Evolutionary conservation across 2,113 vertebrate genomes (phyloP), one percentile per base, ranked within the genome.

Genomic region (Morone chrysops): DNA sequence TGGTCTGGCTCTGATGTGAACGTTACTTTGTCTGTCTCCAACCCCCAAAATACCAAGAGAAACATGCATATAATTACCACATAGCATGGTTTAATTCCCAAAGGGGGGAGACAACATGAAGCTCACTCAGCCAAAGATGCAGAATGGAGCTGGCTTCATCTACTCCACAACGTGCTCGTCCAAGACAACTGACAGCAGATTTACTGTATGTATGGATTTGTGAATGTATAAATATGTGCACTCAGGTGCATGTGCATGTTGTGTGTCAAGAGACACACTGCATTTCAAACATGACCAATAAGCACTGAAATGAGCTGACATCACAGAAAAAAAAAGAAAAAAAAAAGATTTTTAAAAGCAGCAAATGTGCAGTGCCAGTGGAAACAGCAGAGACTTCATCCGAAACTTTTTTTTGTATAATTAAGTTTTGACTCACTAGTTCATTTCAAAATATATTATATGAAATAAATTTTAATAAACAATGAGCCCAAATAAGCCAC

Each of bases 41-140:
- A 87, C 78, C 90, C 81, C 88, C 87, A 86, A 92, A 94, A 94
- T 90, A 88, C 85, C 69, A 57, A 80, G 81, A 88, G 84, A 92
- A 93, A 91, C 90, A 91, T 89, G 87, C 93, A 91, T 91, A 85
- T 80, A 84, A 94, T 92, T 87, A 91, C 84, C 83, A 81, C 81
- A 87, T 81, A 81, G 87, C 89, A 90, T 81, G 87, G 85, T 88
- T 87, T 81, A 45, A 92, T 91, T 88, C 89, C 88, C 89, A 86
- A 84, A 85, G 86, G 73, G 31, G 71, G 70, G 71, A 87, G 57
- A 85, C 84, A 80, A 83, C 84, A 87, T 81, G 41, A 86, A 82
- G 71, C 84, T 86, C 80, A 50, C 72, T 76, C 18, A 73, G 67
- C 62, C 85, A 85, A 81, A 92, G 72, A 91, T 47, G 60, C 82